Conservation (phyloP, 2,888 invertebrate genomes). For the Seira ritae region DNA sequence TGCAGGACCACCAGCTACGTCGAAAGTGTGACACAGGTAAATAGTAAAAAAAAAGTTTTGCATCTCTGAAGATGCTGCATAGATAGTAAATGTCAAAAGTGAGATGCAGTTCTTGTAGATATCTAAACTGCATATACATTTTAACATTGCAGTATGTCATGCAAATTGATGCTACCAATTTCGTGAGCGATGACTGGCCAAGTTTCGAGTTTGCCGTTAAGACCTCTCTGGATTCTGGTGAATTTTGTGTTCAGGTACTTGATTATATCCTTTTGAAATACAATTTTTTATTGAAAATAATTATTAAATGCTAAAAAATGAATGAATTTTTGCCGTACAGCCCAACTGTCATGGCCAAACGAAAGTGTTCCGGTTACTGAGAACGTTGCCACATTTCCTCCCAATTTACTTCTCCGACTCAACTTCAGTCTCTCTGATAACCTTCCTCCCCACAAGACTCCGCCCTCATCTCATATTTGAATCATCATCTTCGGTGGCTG, state of each 20-base stretch:
- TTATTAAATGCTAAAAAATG: background rate
- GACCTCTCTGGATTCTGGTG: slow-evolving; percentile 70
- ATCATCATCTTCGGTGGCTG: slow-evolving; percentile 64
- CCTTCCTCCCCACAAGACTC: slow-evolving; percentile 63
- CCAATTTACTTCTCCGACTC: slow-evolving; percentile 69
- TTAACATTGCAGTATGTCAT: slow-evolving; percentile 63
- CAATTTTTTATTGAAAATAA: no score
- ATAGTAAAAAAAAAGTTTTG: background rate
- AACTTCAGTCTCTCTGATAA: slow-evolving; percentile 51
- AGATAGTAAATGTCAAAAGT: background rate
- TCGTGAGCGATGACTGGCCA: slow-evolving; percentile 69
- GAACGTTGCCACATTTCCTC: slow-evolving; percentile 65
- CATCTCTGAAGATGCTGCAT: background rate
- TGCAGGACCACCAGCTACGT: slow-evolving; percentile 71
- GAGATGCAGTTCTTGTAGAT: no score
- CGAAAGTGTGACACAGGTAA: slow-evolving; percentile 68
- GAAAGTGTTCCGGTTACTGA: slow-evolving; percentile 70
- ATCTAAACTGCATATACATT: background rate
- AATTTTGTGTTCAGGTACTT: slow-evolving; percentile 72
- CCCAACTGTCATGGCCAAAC: slow-evolving; percentile 72
- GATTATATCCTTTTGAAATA: background rate
- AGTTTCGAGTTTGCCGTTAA: slow-evolving; percentile 72
- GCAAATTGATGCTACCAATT: slow-evolving; percentile 67
- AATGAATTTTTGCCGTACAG: slow-evolving; percentile 36
- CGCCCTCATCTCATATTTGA: slow-evolving; percentile 71